A percentile compares a stretch with the other conserved stretches of the same genome.
These are phyloP conservation scores for Macheiramphus alcinus DNA, from an alignment of 2,113 vertebrate genomes.

Conservation along the genomic window DNA sequence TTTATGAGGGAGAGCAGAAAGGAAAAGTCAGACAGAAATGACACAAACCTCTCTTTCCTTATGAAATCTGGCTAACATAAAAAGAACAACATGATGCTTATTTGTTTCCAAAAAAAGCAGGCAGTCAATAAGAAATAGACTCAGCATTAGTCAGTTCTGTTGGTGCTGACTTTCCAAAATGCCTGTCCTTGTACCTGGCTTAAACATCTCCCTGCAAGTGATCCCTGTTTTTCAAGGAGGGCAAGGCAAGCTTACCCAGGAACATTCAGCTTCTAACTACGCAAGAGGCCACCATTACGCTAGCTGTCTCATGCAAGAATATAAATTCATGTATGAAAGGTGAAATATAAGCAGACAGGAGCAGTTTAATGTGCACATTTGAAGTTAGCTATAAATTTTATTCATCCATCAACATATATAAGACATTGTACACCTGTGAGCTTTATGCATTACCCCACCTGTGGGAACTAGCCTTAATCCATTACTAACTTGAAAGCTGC, in stretches of 20 bases:
- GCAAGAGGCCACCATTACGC: background rate
- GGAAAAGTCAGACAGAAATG: background rate
- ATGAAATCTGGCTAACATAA: background rate
- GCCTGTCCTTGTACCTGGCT: background rate
- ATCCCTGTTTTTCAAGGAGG: background rate
- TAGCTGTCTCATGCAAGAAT: background rate
- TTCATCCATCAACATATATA: background rate
- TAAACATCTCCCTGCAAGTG: background rate
- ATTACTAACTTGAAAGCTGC: background rate
- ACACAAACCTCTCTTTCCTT: background rate
- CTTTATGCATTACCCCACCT: background rate
- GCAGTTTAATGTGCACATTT: background rate
- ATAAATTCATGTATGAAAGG: background rate
- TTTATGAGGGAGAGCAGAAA: background rate
- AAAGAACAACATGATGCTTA: background rate
- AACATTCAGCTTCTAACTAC: background rate
- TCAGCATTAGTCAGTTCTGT: background rate
- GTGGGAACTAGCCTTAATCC: background rate
- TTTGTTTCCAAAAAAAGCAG: background rate
- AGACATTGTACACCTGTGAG: background rate
- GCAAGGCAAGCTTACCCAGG: background rate
- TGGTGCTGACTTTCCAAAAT: background rate
- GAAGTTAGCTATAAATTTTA: background rate
- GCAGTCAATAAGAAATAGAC: background rate
- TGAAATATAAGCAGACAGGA: background rate